Evolutionary conservation across 2,113 vertebrate genomes (phyloP).

Genomic region (Indicator indicator): DNA sequence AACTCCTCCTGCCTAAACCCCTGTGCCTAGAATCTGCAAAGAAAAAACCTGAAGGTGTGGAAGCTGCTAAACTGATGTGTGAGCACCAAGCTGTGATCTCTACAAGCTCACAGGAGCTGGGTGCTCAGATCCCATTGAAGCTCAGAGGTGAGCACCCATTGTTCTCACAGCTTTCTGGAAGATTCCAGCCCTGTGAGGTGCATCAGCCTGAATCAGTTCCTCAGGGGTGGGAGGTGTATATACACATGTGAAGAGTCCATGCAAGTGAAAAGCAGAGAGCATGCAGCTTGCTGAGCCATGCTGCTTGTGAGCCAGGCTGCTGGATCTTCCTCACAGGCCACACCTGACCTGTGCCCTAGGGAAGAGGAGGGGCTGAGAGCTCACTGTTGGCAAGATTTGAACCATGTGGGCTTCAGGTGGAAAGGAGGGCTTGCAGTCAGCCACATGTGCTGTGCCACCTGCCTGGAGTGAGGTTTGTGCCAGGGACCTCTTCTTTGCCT

Average conservation of each 20-base stretch:
- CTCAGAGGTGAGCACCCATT: not conserved
- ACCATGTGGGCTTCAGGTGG: not conserved
- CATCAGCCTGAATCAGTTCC: not conserved
- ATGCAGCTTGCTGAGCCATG: not conserved
- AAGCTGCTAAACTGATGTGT: not conserved
- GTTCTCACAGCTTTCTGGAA: not conserved
- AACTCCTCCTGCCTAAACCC: conserved; percentile 12
- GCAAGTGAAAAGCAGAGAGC: not conserved
- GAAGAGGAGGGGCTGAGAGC: not conserved
- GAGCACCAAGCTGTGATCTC: not conserved
- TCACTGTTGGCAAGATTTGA: not conserved
- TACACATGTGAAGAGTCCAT: not conserved
- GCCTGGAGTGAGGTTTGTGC: conserved; percentile 31
- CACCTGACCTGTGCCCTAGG: not conserved
- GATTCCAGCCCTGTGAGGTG: not conserved
- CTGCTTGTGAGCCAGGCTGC: not conserved
- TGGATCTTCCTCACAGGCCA: not conserved
- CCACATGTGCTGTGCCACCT: not conserved
- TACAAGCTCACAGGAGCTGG: not conserved
- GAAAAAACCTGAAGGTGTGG: not conserved
- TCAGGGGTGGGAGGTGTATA: not conserved
- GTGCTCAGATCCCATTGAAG: not conserved
- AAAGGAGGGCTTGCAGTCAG: not conserved
- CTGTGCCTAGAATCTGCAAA: not conserved
- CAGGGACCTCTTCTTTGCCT: conserved; percentile 83